A percentile compares a stretch with the other conserved stretches of the same genome.
Conservation (phyloP, 2,888 invertebrate species). For the Acanthacorydalis orientalis region DNA sequence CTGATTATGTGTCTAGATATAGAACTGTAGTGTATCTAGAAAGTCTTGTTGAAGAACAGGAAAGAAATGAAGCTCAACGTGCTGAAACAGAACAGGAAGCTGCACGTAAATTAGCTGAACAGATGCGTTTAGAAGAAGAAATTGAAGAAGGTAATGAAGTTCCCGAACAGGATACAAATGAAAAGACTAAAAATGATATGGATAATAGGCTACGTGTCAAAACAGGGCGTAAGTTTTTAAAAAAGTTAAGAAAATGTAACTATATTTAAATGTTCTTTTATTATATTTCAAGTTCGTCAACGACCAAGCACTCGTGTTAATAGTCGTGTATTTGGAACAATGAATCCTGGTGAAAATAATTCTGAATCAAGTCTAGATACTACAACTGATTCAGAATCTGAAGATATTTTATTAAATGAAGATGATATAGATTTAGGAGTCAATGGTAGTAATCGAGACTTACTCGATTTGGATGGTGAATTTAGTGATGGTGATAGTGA, state of each 20-base stretch:
- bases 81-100: slow-evolving; percentile 51
- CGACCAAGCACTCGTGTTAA: slow-evolving; percentile 2
- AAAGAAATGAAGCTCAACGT: slow-evolving; percentile 60
- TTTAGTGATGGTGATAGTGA: slow-evolving; percentile 1
- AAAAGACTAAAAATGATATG: slow-evolving; percentile 20
- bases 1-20: slow-evolving; percentile 73
- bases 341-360: slow-evolving; percentile 1
- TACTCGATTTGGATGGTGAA: background rate
- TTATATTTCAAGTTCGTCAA: background rate
- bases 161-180: slow-evolving; percentile 15
- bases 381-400: slow-evolving; percentile 3
- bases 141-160: slow-evolving; percentile 13
- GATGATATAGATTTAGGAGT: slow-evolving; percentile 3
- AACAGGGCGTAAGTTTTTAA: slow-evolving; percentile 30
- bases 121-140: slow-evolving; percentile 16
- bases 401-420: slow-evolving; percentile 4
- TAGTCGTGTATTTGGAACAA: slow-evolving; percentile 4
- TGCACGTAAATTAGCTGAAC: slow-evolving; percentile 16
- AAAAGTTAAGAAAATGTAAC: background rate
- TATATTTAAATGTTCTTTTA: background rate
- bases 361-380: slow-evolving; percentile 5
- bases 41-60: slow-evolving; percentile 66
- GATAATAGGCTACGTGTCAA: slow-evolving; percentile 34
- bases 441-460: background rate
- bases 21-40: slow-evolving; percentile 80